Conservation (phyloP, 2,888 invertebrate genomes). For the Meandrusa payeni region DNA sequence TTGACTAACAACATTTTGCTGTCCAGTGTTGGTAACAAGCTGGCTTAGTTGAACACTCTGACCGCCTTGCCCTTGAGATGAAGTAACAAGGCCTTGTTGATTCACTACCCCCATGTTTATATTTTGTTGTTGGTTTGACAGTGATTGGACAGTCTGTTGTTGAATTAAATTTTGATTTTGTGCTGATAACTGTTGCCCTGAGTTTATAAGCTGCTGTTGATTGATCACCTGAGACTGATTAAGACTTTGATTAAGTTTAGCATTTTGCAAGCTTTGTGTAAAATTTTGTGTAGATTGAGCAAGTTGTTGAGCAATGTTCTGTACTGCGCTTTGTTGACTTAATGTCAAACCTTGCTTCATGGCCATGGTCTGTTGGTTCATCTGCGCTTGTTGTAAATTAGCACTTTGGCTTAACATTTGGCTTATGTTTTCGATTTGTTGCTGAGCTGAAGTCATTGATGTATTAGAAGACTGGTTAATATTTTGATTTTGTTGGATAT, state of each 20-base stretch:
- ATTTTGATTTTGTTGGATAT: constrained; percentile 60
- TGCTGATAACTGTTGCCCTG: constrained; percentile 71
- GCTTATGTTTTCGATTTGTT: constrained; percentile 82
- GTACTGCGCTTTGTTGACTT: constrained; percentile 70
- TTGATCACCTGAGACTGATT: constrained; percentile 66
- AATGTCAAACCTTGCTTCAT: constrained; percentile 68
- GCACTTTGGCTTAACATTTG: constrained; percentile 79
- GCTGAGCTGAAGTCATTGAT: constrained; percentile 81
- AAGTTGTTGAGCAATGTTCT: constrained; percentile 71
- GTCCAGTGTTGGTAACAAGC: constrained; percentile 59
- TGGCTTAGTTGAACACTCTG: constrained; percentile 70
- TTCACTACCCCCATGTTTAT: constrained; percentile 69
- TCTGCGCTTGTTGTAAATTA: constrained; percentile 66
- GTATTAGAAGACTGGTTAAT: constrained; percentile 58
- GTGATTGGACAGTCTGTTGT: constrained; percentile 67
- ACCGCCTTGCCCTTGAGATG: constrained; percentile 59
- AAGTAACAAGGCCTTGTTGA: constrained; percentile 62
- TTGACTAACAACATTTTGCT: constrained; percentile 66
- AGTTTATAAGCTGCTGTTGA: constrained; percentile 71
- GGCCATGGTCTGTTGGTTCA: constrained; percentile 66
- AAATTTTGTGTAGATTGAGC: constrained; percentile 67
- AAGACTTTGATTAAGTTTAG: constrained; percentile 67
- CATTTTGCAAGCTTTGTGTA: constrained; percentile 69
- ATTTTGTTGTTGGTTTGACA: constrained; percentile 68
- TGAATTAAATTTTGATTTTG: constrained; percentile 65